Conservation (phyloP, 1,140 invertebrate species). For the Formica exsecta region DNA sequence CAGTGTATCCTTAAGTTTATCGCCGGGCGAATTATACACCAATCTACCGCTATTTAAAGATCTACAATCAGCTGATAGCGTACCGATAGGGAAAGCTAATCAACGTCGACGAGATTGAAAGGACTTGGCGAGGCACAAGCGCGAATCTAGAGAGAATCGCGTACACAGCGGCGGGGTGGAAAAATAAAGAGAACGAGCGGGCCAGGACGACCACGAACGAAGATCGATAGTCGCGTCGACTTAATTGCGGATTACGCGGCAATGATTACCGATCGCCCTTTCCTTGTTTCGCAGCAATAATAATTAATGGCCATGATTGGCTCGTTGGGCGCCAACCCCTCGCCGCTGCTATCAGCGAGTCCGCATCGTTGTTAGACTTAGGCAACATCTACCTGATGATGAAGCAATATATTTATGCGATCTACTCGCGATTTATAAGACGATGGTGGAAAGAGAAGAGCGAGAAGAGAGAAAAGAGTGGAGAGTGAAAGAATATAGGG, state of each 20-base stretch:
- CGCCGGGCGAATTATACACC: neutral
- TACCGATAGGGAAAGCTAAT: conserved; percentile 45
- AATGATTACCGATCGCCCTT: conserved; percentile 48
- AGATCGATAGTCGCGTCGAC: conserved; percentile 53
- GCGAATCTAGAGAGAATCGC: conserved; percentile 45
- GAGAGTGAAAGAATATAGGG: neutral
- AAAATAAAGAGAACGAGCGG: conserved; percentile 39
- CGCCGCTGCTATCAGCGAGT: conserved; percentile 52
- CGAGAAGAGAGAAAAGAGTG: neutral
- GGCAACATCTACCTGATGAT: conserved; percentile 82
- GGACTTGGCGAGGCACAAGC: conserved; percentile 15
- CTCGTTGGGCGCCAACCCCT: conserved; percentile 13
- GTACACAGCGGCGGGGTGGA: neutral
- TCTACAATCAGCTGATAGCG: conserved; percentile 27
- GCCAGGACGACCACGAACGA: conserved; percentile 27
- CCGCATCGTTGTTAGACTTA: conserved; percentile 77
- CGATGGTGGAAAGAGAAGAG: neutral
- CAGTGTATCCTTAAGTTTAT: conserved; percentile 1
- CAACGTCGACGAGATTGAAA: neutral
- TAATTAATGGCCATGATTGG: conserved; percentile 41
- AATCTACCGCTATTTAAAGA: neutral
- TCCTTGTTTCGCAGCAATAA: conserved; percentile 61
- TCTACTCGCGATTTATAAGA: conserved; percentile 75
- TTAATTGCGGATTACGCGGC: conserved; percentile 60
- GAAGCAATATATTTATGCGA: conserved; percentile 81